Base-by-base conservation (phyloP, 2,797 vertebrate species). In the Cercopithecus petaurista region DNA sequence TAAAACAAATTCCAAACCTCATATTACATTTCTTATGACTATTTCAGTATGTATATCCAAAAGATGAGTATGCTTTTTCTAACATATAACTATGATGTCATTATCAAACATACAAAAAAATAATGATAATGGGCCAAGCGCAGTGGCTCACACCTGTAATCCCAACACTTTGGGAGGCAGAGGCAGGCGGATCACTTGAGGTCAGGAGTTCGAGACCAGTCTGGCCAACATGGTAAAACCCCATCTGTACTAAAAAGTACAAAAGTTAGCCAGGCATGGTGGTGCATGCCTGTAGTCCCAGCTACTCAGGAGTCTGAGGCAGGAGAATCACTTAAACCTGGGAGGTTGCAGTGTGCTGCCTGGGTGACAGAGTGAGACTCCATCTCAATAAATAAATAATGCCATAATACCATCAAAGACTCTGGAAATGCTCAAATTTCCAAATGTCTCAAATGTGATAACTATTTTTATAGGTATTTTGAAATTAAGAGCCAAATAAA, bases 371-470 rank as follows among this genome's bases (percentile, higher is more conserved):
- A 33, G 30, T 64, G 33, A 33, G 61, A 64, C 61, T 64, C 30
- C 6, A 0, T 67, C 33, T 67, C 61, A 67, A n/a, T 67, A n/a
- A 33, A 64, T n/a, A 64, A n/a, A 67, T 46, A 89, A 85, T 72
- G 24, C 10, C 84, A 84, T 30, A 86, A 85, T 50, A 75, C 36
- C 75, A 50, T 76, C 57, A 91, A 75, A 43, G 82, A 61, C 50
- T 88, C 36, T 28, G 9, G 82, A 72, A 95, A 21, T 82, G 5
- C 90, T 96, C 55, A 97, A 81, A 92, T 84, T 86, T 96, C 43
- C 13, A 86, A 72, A 70, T 48, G 22, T 52, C n/a, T 84, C n/a
- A 39, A 89, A 83, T 81, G 28, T 76, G 28, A 55, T 46, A 96
- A 52, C 7, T 73, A 75, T 46, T 67, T 80, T 93, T 73, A 70